A percentile compares a stretch with the other conserved stretches of the same genome.
Evolutionary conservation across 2,113 vertebrate species (phyloP).

Genomic region (Strix aluco): DNA sequence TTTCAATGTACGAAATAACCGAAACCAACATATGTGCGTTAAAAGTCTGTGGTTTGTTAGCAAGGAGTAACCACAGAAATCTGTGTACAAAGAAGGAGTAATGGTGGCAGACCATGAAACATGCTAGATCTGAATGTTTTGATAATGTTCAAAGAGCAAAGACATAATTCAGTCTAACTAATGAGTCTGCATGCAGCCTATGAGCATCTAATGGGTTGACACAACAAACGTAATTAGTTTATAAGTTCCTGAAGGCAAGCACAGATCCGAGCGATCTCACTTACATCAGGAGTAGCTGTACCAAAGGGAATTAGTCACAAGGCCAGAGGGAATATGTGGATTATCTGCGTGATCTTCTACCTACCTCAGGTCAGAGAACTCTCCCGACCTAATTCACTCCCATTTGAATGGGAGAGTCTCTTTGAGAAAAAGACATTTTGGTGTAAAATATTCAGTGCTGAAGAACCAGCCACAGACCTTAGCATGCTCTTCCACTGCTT

Average conservation of each 20-base stretch:
- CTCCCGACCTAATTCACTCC: neutral
- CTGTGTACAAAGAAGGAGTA: neutral
- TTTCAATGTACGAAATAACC: conserved; percentile 17
- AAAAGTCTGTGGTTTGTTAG: neutral
- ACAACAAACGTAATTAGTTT: conserved; percentile 29
- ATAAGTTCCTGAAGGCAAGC: conserved; percentile 17
- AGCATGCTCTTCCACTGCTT: neutral
- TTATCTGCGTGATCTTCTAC: neutral
- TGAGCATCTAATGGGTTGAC: conserved; percentile 35
- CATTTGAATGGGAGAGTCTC: neutral
- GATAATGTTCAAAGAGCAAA: conserved; percentile 36
- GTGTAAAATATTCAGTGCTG: neutral
- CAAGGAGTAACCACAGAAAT: conserved; percentile 23
- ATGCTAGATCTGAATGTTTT: conserved; percentile 1
- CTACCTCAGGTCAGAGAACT: conserved; percentile 16
- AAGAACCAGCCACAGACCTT: neutral
- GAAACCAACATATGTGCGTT: neutral
- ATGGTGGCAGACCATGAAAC: conserved; percentile 12
- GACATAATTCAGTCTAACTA: neutral
- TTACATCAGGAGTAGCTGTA: neutral
- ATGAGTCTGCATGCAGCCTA: neutral
- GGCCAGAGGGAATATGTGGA: neutral
- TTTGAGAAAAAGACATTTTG: neutral
- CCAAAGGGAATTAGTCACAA: conserved; percentile 36
- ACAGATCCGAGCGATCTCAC: neutral